Conservation (phyloP, 2,113 vertebrate genomes). For the Ophthalmotilapia sp. region DNA sequence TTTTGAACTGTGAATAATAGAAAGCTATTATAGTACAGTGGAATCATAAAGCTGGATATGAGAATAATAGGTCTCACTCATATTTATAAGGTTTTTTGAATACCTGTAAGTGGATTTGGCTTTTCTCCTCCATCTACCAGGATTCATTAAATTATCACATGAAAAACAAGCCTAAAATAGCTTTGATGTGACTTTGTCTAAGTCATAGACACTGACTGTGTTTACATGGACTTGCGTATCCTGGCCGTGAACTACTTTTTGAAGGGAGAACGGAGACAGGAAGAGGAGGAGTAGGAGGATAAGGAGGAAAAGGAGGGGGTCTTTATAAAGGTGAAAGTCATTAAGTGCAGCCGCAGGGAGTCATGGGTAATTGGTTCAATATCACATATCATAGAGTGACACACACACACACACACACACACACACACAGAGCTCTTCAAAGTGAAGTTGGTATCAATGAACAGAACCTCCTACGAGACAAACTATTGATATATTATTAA, state of each 20-base stretch:
- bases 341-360: slow-evolving; percentile 54
- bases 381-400: slow-evolving; percentile 12
- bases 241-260: not conserved
- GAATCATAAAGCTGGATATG: not conserved
- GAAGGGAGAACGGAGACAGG: not conserved
- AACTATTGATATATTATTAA: slow-evolving; percentile 40
- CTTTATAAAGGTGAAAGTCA: slow-evolving; percentile 65
- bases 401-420: not conserved
- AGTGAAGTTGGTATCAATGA: not conserved
- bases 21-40: not conserved
- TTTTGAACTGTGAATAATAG: not conserved
- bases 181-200: not conserved
- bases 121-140: not conserved
- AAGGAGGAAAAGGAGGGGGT: not conserved
- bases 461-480: not conserved
- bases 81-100: not conserved
- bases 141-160: not conserved
- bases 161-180: not conserved
- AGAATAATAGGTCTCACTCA: not conserved
- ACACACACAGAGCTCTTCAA: not conserved
- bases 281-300: not conserved
- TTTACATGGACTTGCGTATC: not conserved
- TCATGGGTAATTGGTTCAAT: slow-evolving; percentile 58
- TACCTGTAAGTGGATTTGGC: not conserved
- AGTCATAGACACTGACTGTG: not conserved